These are phyloP conservation scores for Chaetodon trifascialis DNA, from an alignment of 2,113 vertebrate species.

Conservation along the genomic window DNA sequence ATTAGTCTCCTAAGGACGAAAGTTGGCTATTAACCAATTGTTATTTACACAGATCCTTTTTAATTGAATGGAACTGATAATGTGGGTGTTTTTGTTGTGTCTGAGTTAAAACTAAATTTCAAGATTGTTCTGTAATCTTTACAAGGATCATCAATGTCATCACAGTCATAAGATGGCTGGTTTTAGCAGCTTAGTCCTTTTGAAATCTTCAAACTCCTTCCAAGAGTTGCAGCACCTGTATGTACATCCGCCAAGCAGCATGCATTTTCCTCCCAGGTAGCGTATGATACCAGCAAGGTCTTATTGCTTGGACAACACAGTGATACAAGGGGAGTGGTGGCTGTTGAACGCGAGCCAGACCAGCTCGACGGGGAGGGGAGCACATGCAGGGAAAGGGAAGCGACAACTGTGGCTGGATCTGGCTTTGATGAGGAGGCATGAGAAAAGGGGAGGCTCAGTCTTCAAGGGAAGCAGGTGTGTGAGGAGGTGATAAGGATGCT, in stretches of 20 bases:
- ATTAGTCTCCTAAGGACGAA: slow-evolving; percentile 14
- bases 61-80: slow-evolving; percentile 19
- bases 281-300: slow-evolving; percentile 64
- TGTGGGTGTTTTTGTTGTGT: not conserved
- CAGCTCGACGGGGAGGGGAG: slow-evolving; percentile 48
- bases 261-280: slow-evolving; percentile 54
- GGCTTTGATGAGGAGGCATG: slow-evolving; percentile 81
- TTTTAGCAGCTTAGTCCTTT: slow-evolving; percentile 57
- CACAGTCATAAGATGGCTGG: not conserved
- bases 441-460: slow-evolving; percentile 67
- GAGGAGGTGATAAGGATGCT: slow-evolving; percentile 78
- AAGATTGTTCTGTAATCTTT: not conserved
- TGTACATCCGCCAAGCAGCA: slow-evolving; percentile 40
- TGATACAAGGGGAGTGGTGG: slow-evolving; percentile 53
- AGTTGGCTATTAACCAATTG: slow-evolving; percentile 27
- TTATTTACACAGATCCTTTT: slow-evolving; percentile 42
- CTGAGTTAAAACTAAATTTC: slow-evolving; percentile 19
- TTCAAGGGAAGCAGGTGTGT: slow-evolving; percentile 83
- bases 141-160: not conserved
- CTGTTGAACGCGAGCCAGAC: slow-evolving; percentile 69
- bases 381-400: slow-evolving; percentile 58
- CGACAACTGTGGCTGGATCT: slow-evolving; percentile 75
- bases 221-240: slow-evolving; percentile 59
- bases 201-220: slow-evolving; percentile 68
- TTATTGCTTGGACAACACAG: slow-evolving; percentile 63